Evolutionary conservation across 2,888 invertebrate species (phyloP), one percentile per base, ranked within the genome.

Genomic region (Eulithis prunata): DNA sequence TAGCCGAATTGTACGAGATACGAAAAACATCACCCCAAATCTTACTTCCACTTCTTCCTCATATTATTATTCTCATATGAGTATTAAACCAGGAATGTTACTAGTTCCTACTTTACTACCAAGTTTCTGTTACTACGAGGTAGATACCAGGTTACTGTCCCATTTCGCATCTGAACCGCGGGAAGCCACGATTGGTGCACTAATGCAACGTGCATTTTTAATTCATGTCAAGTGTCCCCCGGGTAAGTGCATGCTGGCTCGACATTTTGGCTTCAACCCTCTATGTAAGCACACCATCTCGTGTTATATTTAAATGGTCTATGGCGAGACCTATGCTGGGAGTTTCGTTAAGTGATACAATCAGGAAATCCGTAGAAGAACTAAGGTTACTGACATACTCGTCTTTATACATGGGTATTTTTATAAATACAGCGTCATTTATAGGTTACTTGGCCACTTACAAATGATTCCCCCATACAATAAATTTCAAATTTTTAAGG

Each of bases 201-300:
- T 89, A 89, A 90, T 90, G 89, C 86, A 82, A 75, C 85, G 80
- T 90, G 86, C 86, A 90, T 90, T 90, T 90, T 91, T 90, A 90
- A 91, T 90, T 88, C 87, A 86, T 86, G 89, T 89, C 89, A 89
- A 89, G 89, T 84, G 88, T 83, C 86, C 84, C 84, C 68, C 73
- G 72, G 76, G 75, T 86, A 83, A 87, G 83, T 86, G 85, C 82
- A 74, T 75, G 76, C 74, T 73, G 71, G 77, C 65, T 68, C 61
- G 47, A 47, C 58, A 58, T 66, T 49, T 49, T 49, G 49, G 49
- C 49, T 49, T 11, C 4, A 14, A 21, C 10, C 21, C 21, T 11
- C 21, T 21, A 49, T 49, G 21, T 10, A 21, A 49, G 49, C 21
- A 49, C 21, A 21, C 21, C 14, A 10, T 21, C 49, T 11, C 11